Conservation (phyloP, 2,797 vertebrate genomes). For the Thunnus albacares region DNA sequence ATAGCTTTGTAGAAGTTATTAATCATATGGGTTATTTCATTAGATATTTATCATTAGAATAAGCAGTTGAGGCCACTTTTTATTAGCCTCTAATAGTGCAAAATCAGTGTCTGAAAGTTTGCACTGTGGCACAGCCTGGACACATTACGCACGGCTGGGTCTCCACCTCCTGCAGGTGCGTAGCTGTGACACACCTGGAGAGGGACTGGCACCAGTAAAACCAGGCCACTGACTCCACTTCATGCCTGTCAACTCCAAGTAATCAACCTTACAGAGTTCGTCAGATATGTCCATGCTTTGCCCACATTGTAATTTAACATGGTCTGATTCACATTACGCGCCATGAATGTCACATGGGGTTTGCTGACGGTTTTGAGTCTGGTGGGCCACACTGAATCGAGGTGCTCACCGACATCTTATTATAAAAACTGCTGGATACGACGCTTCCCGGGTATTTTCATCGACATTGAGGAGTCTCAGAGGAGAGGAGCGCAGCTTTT, state of each 20-base stretch:
- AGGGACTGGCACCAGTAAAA: constrained; percentile 40
- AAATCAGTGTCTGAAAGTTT: too few relatives aligned
- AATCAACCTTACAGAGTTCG: background rate
- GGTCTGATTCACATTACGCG: constrained; percentile 61
- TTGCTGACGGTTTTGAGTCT: constrained; percentile 83
- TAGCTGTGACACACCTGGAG: constrained; percentile 67
- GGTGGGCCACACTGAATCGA: constrained; percentile 68
- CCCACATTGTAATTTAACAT: constrained; percentile 41
- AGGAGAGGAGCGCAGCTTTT: constrained; percentile 91
- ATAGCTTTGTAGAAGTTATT: background rate
- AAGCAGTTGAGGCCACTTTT: background rate
- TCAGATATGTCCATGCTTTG: constrained; percentile 48
- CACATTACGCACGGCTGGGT: constrained; percentile 43
- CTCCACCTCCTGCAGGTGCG: constrained; percentile 68
- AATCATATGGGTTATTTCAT: background rate
- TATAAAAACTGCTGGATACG: constrained; percentile 97
- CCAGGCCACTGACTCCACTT: constrained; percentile 32
- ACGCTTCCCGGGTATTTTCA: constrained; percentile 89
- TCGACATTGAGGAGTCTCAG: constrained; percentile 90
- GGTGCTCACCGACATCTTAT: constrained; percentile 90
- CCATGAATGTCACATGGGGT: constrained; percentile 85
- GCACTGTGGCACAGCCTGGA: background rate
- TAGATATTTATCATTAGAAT: background rate
- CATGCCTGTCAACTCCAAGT: constrained; percentile 18
- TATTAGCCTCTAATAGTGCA: background rate